A percentile compares a stretch with the other conserved stretches of the same genome.
Evolutionary conservation across 2,797 vertebrate genomes (phyloP).

Genomic region (Caiman crocodilus): DNA sequence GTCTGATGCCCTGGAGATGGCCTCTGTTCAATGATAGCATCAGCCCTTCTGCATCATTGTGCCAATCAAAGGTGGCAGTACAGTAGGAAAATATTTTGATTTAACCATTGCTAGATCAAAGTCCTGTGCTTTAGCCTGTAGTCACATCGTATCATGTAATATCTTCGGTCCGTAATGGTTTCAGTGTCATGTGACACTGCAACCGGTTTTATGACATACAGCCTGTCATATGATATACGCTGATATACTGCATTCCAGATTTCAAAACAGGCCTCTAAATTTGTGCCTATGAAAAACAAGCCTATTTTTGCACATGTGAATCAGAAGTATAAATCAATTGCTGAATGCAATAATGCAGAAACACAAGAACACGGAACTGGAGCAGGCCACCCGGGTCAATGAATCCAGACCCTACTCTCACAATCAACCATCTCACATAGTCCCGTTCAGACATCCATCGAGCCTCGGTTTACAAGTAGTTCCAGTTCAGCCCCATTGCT

Average conservation of each 20-base stretch:
- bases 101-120: rapidly evolving
- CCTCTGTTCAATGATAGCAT: not conserved
- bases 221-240: too few species aligned
- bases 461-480: not conserved
- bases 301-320: not conserved
- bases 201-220: too few species aligned
- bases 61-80: not conserved
- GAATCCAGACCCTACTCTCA: not conserved
- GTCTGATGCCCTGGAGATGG: not conserved
- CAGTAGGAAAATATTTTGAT: not conserved
- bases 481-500: too few species aligned
- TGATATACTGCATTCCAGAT: not conserved
- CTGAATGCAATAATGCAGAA: too few species aligned
- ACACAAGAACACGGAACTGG: too few species aligned
- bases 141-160: not conserved
- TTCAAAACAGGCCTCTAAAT: not conserved
- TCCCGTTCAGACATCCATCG: not conserved
- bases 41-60: rapidly evolving
- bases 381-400: not conserved
- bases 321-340: not conserved
- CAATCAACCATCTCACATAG: not conserved
- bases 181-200: not conserved
- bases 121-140: not conserved
- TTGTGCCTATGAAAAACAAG: not conserved
- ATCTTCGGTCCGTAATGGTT: not conserved